Base-by-base conservation (phyloP, 2,888 invertebrate genomes). In the Hetaerina titia region DNA sequence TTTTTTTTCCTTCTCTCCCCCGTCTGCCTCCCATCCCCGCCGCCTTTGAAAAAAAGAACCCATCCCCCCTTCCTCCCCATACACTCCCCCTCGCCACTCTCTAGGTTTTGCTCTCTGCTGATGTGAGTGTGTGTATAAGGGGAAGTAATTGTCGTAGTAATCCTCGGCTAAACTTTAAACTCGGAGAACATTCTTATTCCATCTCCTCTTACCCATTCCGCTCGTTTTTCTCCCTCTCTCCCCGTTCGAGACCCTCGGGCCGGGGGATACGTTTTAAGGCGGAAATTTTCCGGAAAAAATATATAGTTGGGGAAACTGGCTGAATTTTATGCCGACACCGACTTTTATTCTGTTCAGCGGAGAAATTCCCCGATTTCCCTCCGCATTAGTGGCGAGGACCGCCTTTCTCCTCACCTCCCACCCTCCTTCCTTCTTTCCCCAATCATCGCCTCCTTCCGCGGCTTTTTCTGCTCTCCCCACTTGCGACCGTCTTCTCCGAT, bases 21-120 rank as follows among this genome's bases (percentile, higher is more conserved):
- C 89, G 63, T 95, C 81, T 94, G 88, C 94, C 94, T 95, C 31
- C 92, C 95, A 95, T 88, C 89, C 92, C 89, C 94, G 88, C 90
- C 92, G 89, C 88, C 60, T 94, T 94, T 95, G 64, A 89, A 87
- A 94, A 64, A n/a, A n/a, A n/a, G n/a, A 94, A 87, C 81, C 45
- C 87, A 87, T 94, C 94, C 94, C 95, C 89, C 95, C 95, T 64
- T 95, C 89, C 94, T 25, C 9, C 45, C 45, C 45, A 45, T 45
- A 45, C 45, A 45, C 81, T 81, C 13, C 31, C 4, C 11, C 81
- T 9, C 81, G 45, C 45, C 45, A 45, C 45, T 13, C 31, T 25
- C 81, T 8, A 9, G 19, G 69, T 69, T 69, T n/a, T 1, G 69
- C 5, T 22, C n/a, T n/a, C 69, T 69, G 22, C 69, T 69, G 22